A percentile compares a stretch with the other conserved stretches of the same genome.
Evolutionary conservation across 2,797 vertebrate genomes (phyloP).

Genomic region (Fundulus diaphanus): DNA sequence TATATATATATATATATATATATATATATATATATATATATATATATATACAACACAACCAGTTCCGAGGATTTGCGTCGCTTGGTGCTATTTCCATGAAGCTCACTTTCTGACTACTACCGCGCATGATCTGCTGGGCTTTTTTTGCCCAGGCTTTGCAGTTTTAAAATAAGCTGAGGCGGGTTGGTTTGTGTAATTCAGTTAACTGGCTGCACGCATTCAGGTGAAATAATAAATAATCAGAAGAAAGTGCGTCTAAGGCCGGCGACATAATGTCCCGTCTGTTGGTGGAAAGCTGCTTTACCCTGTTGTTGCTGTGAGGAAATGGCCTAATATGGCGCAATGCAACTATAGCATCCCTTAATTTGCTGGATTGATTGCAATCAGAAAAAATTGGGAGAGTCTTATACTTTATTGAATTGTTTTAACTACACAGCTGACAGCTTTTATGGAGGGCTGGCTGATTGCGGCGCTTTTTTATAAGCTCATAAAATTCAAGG

Average conservation of each 20-base stretch:
- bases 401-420: background rate
- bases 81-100: background rate
- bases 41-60: no score
- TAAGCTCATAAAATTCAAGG: background rate
- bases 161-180: background rate
- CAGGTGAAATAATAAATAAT: background rate
- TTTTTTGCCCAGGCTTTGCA: background rate
- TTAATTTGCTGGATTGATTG: background rate
- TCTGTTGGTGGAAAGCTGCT: slow-evolving; percentile 22
- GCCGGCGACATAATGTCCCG: slow-evolving; percentile 2
- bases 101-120: no score
- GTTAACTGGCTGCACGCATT: background rate
- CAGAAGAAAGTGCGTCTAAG: background rate
- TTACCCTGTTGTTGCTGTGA: slow-evolving; percentile 25
- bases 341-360: background rate
- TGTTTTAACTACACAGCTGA: no score
- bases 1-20: no score
- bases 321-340: background rate
- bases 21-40: no score
- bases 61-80: background rate
- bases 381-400: background rate
- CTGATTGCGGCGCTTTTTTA: background rate
- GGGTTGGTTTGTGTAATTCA: background rate
- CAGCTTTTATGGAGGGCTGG: background rate
- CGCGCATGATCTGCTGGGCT: background rate